Evolutionary conservation across 2,888 invertebrate species (phyloP).

Genomic region (Psococerastis gibbosa): DNA sequence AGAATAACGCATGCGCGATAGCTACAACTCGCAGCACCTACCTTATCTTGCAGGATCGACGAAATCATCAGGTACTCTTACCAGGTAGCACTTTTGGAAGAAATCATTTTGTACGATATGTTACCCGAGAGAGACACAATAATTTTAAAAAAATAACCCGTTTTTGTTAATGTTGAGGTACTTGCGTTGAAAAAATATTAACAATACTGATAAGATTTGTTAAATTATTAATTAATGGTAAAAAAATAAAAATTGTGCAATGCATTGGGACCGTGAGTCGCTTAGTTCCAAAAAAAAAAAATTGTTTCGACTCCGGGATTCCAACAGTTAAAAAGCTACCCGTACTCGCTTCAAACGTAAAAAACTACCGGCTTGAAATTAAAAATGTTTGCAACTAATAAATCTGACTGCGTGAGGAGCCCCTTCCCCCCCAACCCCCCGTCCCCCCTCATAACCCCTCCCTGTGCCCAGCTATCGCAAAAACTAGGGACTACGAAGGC

Average conservation of each 20-base stretch:
- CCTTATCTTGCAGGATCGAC: conserved; percentile 8
- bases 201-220: too few species aligned
- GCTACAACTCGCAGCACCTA: not conserved
- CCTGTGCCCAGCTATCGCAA: conserved; percentile 9
- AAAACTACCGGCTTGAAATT: conserved; percentile 10
- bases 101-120: conserved; percentile 8
- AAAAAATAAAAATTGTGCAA: not conserved
- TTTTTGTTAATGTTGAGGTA: not conserved
- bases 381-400: conserved; percentile 11
- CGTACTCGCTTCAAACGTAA: conserved; percentile 7
- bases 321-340: conserved; percentile 2
- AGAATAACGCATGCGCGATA: not conserved
- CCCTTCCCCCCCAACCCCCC: not conserved
- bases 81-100: conserved; percentile 4
- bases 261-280: not conserved
- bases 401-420: conserved; percentile 9
- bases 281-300: too few species aligned
- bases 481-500: conserved; percentile 11
- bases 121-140: not conserved
- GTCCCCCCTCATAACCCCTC: conserved; percentile 5
- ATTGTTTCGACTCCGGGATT: too few species aligned
- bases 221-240: too few species aligned
- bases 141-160: not conserved
- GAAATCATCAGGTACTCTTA: conserved; percentile 9
- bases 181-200: too few species aligned